These are phyloP conservation scores for Heliconius himera DNA, from an alignment of 1,140 invertebrate genomes.

Conservation along the genomic window DNA sequence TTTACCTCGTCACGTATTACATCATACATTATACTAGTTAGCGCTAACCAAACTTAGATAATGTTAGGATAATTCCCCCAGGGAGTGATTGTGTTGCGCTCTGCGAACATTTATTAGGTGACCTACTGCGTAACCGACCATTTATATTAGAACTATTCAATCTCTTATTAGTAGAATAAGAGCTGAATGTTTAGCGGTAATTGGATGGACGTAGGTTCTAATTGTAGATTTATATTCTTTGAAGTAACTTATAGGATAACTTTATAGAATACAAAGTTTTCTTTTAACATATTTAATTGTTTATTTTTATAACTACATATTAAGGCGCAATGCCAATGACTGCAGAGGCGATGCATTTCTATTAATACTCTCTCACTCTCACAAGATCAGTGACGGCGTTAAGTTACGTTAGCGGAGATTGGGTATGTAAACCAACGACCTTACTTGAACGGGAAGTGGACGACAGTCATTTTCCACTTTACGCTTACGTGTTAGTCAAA, in stretches of 20 bases:
- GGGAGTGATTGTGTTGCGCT: slow-evolving; percentile 17
- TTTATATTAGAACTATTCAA: slow-evolving; percentile 20
- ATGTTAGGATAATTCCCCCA: slow-evolving; percentile 18
- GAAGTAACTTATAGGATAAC: too few species aligned
- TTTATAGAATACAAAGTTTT: too few species aligned
- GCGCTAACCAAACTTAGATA: slow-evolving; percentile 24
- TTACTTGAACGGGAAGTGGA: too few species aligned
- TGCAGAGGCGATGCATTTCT: too few species aligned
- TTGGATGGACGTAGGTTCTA: neutral
- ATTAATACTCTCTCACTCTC: too few species aligned
- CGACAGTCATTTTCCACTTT: neutral
- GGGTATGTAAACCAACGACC: too few species aligned
- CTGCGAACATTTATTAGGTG: slow-evolving; percentile 12
- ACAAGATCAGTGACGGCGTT: too few species aligned
- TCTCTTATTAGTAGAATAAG: too few species aligned
- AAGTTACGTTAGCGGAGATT: too few species aligned
- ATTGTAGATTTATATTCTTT: neutral
- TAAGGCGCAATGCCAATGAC: too few species aligned
- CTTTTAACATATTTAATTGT: neutral
- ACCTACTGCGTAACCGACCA: slow-evolving; percentile 13
- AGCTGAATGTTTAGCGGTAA: neutral
- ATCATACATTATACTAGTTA: slow-evolving; percentile 21
- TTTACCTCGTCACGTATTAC: neutral
- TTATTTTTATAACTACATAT: too few species aligned
- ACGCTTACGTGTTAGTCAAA: too few species aligned